These are phyloP conservation scores for Cryptocheilus praepositus DNA, from an alignment of 2,888 invertebrate species.

Conservation along the genomic window DNA sequence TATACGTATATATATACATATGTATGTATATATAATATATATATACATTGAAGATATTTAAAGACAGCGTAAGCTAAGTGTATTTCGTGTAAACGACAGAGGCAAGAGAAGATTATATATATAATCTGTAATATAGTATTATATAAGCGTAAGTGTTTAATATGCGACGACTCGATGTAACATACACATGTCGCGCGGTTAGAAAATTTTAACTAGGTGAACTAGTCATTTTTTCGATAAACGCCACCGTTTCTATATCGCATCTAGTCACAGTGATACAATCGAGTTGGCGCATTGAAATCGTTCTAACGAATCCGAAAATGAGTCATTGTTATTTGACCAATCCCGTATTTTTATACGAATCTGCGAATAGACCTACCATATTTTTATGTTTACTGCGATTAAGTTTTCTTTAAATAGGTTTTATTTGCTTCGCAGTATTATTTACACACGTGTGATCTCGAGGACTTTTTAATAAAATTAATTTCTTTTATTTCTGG, in stretches of 20 bases:
- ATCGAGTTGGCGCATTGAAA: conserved; percentile 12
- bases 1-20: conserved; percentile 51
- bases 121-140: conserved; percentile 58
- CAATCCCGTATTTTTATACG: conserved; percentile 46
- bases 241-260: conserved; percentile 62
- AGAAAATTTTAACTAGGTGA: conserved; percentile 45
- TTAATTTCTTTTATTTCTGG: conserved; percentile 20
- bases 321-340: conserved; percentile 39
- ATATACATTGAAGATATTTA: conserved; percentile 49
- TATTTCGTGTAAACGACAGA: conserved; percentile 49
- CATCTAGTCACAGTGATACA: conserved; percentile 46
- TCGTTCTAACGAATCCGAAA: conserved; percentile 19
- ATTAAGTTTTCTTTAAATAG: conserved; percentile 18
- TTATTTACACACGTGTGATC: conserved; percentile 28
- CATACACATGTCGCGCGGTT: conserved; percentile 37
- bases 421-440: conserved; percentile 32
- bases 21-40: conserved; percentile 52
- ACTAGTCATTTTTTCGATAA: conserved; percentile 68
- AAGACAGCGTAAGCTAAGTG: conserved; percentile 36
- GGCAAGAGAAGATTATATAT: conserved; percentile 33
- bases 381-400: too few relatives aligned
- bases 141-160: conserved; percentile 33
- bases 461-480: conserved; percentile 39
- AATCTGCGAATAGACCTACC: conserved; percentile 32
- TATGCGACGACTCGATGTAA: conserved; percentile 32